Evolutionary conservation across 1,140 invertebrate species (phyloP).

Genomic region (Atta cephalotes): DNA sequence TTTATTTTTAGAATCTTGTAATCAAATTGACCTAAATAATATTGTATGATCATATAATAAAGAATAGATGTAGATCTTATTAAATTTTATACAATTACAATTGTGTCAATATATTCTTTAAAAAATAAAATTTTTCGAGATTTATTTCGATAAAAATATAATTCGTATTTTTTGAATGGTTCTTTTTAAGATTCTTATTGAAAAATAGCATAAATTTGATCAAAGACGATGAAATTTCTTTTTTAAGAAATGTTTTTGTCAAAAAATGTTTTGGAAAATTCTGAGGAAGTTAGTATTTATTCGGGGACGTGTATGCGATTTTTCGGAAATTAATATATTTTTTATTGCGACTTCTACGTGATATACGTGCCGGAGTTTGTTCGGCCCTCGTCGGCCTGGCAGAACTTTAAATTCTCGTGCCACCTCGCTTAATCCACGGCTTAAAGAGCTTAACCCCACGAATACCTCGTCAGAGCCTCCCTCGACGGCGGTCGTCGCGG

Average conservation of each 20-base stretch:
- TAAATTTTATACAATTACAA: neutral
- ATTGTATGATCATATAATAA: too few species aligned
- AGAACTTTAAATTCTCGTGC: slow-evolving; percentile 85
- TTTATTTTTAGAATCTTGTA: too few species aligned
- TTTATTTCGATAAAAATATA: neutral
- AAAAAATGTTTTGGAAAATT: neutral
- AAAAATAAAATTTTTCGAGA: neutral
- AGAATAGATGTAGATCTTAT: too few species aligned
- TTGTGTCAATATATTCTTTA: neutral
- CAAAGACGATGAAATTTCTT: neutral
- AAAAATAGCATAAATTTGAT: neutral
- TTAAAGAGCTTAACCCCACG: slow-evolving; percentile 85
- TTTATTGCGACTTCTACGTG: slow-evolving; percentile 65
- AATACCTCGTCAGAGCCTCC: slow-evolving; percentile 85
- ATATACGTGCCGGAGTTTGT: slow-evolving; percentile 32
- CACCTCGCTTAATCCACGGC: slow-evolving; percentile 84
- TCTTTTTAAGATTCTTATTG: neutral
- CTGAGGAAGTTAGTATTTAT: slow-evolving; percentile 43
- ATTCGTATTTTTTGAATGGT: neutral
- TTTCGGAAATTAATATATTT: slow-evolving; percentile 63
- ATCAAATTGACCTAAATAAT: too few species aligned
- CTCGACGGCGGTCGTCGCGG: slow-evolving; percentile 71
- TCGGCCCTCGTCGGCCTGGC: slow-evolving; percentile 52
- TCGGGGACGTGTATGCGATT: slow-evolving; percentile 27
- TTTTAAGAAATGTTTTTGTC: neutral